Evolutionary conservation across 2,888 invertebrate species (phyloP), one percentile per base, ranked within the genome.

Genomic region (Drosophila ustulata): DNA sequence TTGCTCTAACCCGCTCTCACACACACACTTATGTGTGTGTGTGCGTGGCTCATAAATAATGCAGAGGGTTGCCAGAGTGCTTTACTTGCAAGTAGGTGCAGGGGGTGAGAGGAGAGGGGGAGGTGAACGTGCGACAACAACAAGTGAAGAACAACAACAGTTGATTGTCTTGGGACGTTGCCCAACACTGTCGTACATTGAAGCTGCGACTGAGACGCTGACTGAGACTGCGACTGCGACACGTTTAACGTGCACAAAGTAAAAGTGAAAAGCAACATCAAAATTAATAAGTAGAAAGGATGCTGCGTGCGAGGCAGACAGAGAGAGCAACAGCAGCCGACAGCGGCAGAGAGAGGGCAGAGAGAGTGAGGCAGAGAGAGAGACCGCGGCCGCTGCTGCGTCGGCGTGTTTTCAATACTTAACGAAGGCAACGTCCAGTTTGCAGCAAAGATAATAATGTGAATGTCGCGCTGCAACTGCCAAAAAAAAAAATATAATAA

Each of bases 241-340:
- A 81, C 85, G 88, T 88, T 85, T 71, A 76, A 83, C 85, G 77
- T 83, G 80, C 80, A 84, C 89, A 87, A 85, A 85, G 89, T 89
- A 85, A 85, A 85, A 86, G 85, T 86, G 89, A 86, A 86, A 86
- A 86, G 88, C 82, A 88, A 78, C 89, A 89, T 84, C 77, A 87
- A 84, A 89, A 85, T 84, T 87, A 85, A 89, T 84, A 89, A 85
- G 82, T 87, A 87, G 88, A 88, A 87, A 84, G 84, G 84, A 85
- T 89, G 89, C 89, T 84, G 63, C 71, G 50, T 69, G 70, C 66
- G 64, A 32, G 59, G 63, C 55, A 68, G 51, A 50, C 37, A 37
- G n/a, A 11, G 37, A n/a, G 11, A 37, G 37, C n/a, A 37, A n/a
- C 37, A 37, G 11, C 2, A 37, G 37, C 37, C 28, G 28, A 9